phyloP scores from a whole-genome alignment of 1,140 invertebrate genomes.

The Temnothorax curvispinosus region DNA sequence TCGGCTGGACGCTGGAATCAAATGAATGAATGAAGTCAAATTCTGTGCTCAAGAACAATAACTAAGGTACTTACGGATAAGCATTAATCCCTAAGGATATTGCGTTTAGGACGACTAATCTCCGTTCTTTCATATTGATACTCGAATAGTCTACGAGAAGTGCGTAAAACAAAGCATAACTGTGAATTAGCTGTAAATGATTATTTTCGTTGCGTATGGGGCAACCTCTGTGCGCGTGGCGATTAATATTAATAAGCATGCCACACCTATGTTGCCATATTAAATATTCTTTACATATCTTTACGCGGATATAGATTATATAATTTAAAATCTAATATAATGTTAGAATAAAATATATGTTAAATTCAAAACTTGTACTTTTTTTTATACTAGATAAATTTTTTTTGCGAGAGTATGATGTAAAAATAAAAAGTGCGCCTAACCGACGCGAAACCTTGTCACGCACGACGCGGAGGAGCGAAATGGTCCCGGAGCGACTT shows the following conservation, averaged over 20 bases:
- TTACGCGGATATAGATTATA: background rate
- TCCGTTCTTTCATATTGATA: slow-evolving; percentile 77
- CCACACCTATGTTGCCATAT: background rate
- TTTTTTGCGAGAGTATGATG: background rate
- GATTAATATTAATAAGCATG: background rate
- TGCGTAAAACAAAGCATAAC: slow-evolving; percentile 59
- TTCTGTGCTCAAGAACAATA: slow-evolving; percentile 83
- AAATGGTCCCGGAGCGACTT: slow-evolving; percentile 42
- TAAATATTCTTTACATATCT: slow-evolving; percentile 58
- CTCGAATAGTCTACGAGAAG: slow-evolving; percentile 66
- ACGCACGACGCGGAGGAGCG: slow-evolving; percentile 9
- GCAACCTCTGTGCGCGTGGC: slow-evolving; percentile 26
- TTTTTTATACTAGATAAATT: slow-evolving; percentile 15
- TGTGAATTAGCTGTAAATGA: slow-evolving; percentile 66
- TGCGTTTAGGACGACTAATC: slow-evolving; percentile 71
- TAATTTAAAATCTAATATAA: slow-evolving; percentile 28
- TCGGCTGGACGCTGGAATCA: slow-evolving; percentile 66
- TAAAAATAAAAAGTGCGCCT: background rate
- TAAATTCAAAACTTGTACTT: slow-evolving; percentile 37
- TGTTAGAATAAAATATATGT: slow-evolving; percentile 27
- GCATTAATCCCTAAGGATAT: slow-evolving; percentile 69
- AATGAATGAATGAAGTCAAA: slow-evolving; percentile 60
- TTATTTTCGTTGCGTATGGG: slow-evolving; percentile 24
- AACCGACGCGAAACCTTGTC: slow-evolving; percentile 17
- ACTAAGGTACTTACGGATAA: slow-evolving; percentile 77